These are phyloP conservation scores for Vultur gryphus DNA, from an alignment of 2,797 vertebrate species.

Conservation along the genomic window DNA sequence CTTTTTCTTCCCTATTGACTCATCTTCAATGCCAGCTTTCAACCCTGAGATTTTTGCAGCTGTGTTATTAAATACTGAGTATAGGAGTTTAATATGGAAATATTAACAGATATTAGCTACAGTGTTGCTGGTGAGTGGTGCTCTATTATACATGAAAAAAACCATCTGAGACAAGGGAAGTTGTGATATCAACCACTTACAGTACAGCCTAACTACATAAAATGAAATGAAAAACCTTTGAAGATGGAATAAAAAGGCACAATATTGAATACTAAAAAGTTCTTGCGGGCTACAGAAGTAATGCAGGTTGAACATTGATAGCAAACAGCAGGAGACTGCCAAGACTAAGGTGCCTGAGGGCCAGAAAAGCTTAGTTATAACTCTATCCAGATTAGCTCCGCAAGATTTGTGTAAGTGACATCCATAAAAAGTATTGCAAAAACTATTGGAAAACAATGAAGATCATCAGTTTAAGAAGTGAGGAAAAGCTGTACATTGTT, in stretches of 20 bases:
- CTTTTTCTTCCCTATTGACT: not conserved
- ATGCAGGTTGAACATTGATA: constrained; percentile 4
- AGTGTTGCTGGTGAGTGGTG: not conserved
- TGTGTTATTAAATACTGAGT: not conserved
- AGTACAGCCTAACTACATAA: not conserved
- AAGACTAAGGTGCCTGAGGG: not conserved
- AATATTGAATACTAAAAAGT: not conserved
- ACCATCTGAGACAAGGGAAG: not conserved
- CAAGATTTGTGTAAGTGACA: not conserved
- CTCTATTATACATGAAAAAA: not conserved
- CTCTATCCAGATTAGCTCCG: not conserved
- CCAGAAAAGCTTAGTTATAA: constrained; percentile 16
- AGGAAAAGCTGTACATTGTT: not conserved
- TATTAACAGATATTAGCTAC: not conserved
- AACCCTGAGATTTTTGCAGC: not conserved
- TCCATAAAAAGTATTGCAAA: not conserved
- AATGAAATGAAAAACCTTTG: not conserved
- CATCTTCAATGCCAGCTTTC: not conserved
- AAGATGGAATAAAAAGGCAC: not conserved
- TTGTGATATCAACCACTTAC: not conserved
- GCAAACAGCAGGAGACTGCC: not conserved
- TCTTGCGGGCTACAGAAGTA: not conserved
- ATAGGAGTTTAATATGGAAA: not conserved
- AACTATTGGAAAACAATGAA: not conserved
- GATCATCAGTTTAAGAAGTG: not conserved